These are phyloP conservation scores for Scolopax mira DNA, from an alignment of 2,113 vertebrate species.

Conservation along the genomic window DNA sequence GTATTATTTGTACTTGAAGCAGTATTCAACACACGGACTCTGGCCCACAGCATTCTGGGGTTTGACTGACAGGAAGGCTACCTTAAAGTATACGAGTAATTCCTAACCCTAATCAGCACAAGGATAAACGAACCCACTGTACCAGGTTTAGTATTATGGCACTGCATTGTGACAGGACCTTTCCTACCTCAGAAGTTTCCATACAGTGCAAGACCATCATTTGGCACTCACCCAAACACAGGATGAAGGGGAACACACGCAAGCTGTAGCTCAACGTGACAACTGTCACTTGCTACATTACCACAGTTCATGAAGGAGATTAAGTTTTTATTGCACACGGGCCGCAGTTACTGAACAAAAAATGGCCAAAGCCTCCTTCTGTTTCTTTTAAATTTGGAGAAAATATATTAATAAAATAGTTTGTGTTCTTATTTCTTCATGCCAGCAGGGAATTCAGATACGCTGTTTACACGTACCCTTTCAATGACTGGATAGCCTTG, in stretches of 20 bases:
- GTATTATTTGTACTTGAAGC: neutral
- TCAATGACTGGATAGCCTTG: neutral
- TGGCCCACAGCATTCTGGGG: neutral
- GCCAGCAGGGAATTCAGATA: neutral
- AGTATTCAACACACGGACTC: neutral
- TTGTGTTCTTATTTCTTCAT: neutral
- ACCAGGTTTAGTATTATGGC: neutral
- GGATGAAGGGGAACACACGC: accelerated
- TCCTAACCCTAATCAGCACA: neutral
- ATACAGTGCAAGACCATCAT: neutral
- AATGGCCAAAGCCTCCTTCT: neutral
- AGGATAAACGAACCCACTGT: neutral
- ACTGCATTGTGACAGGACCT: neutral
- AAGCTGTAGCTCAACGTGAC: neutral
- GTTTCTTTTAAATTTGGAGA: neutral
- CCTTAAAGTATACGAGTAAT: neutral
- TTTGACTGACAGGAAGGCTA: neutral
- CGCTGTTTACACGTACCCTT: neutral
- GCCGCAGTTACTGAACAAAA: neutral
- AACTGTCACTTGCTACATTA: neutral
- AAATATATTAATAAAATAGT: neutral
- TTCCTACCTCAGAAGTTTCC: neutral
- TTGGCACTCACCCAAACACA: neutral
- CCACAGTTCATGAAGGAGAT: neutral
- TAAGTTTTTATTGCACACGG: neutral